These are phyloP conservation scores for Stercorarius parasiticus DNA, from an alignment of 2,113 vertebrate genomes.

Conservation along the genomic window DNA sequence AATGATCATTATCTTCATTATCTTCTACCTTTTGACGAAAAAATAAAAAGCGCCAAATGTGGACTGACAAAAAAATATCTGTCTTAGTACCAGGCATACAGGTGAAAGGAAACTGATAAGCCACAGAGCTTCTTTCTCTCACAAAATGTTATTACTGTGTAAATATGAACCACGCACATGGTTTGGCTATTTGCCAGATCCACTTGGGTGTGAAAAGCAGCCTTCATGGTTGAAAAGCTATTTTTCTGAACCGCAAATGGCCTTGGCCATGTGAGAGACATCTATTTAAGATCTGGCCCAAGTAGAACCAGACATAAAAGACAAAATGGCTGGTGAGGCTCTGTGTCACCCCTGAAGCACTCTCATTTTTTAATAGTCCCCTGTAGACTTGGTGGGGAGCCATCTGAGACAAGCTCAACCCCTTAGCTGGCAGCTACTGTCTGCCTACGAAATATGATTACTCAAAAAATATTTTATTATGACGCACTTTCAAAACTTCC, in stretches of 20 bases:
- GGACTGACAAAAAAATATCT: neutral
- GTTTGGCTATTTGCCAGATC: slow-evolving; percentile 53
- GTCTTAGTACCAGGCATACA: neutral
- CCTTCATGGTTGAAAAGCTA: slow-evolving; percentile 39
- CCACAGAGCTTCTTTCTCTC: slow-evolving; percentile 31
- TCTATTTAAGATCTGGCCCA: slow-evolving; percentile 23
- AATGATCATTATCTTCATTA: neutral
- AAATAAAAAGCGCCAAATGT: neutral
- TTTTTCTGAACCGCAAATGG: slow-evolving; percentile 41
- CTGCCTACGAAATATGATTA: neutral
- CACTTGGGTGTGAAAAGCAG: slow-evolving; percentile 60
- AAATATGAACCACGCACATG: neutral
- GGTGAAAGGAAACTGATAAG: slow-evolving; percentile 52
- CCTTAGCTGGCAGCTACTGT: neutral
- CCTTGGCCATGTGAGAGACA: neutral
- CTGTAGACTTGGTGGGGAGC: neutral
- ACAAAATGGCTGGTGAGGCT: neutral
- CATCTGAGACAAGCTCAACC: neutral
- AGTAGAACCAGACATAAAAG: slow-evolving; percentile 25
- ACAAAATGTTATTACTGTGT: neutral
- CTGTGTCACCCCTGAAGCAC: neutral
- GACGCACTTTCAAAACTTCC: neutral
- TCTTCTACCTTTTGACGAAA: neutral
- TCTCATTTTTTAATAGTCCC: neutral
- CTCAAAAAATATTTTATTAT: slow-evolving; percentile 6